Evolutionary conservation across 2,888 invertebrate genomes (phyloP).

Genomic region (Tetragonula carbonaria): DNA sequence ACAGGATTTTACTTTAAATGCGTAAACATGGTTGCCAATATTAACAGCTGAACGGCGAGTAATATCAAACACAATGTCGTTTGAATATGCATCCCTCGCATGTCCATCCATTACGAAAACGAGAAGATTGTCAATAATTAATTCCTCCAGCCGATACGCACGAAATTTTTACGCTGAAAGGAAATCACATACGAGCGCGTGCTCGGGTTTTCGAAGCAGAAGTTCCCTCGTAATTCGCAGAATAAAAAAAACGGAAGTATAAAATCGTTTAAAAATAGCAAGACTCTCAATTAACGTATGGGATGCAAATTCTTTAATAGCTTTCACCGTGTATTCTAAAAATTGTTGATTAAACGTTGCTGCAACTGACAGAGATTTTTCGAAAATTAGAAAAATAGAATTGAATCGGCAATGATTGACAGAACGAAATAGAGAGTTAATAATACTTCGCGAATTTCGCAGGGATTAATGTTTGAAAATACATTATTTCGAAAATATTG

Average conservation of each 20-base stretch:
- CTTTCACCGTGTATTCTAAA: background rate
- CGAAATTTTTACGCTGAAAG: background rate
- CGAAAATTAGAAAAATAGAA: background rate
- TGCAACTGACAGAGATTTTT: background rate
- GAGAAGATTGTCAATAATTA: slow-evolving; percentile 53
- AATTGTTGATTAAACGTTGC: background rate
- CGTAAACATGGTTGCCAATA: slow-evolving; percentile 11
- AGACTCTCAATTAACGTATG: background rate
- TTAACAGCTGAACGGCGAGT: background rate
- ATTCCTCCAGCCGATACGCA: background rate
- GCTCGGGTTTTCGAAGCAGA: background rate
- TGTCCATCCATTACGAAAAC: background rate
- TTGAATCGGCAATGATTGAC: background rate
- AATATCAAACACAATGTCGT: slow-evolving; percentile 26
- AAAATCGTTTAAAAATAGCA: background rate
- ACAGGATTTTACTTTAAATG: slow-evolving; percentile 11
- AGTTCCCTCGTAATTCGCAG: background rate
- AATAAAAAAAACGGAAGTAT: background rate
- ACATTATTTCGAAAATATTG: background rate
- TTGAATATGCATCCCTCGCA: background rate
- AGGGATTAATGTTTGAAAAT: background rate
- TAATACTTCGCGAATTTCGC: background rate
- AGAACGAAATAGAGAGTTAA: background rate
- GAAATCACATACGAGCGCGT: too few species aligned
- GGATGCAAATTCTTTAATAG: background rate